These are phyloP conservation scores for Mus spicilegus DNA, from an alignment of 2,113 vertebrate species.

Conservation along the genomic window DNA sequence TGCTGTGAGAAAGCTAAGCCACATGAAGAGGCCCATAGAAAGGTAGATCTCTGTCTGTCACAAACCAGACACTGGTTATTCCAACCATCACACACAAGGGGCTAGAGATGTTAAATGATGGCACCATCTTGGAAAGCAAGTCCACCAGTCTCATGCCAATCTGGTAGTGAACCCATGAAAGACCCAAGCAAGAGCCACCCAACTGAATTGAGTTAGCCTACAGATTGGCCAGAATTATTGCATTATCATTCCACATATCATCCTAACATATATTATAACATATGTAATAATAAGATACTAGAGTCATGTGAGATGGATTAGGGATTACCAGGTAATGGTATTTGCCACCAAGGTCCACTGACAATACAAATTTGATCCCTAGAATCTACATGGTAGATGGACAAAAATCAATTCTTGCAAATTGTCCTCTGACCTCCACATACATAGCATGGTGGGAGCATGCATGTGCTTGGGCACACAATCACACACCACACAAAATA, in stretches of 20 bases:
- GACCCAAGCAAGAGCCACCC: background rate
- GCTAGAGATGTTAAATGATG: background rate
- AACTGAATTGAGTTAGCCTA: background rate
- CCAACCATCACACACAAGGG: background rate
- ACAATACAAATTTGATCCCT: background rate
- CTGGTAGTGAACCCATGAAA: background rate
- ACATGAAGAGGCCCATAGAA: background rate
- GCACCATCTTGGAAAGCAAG: background rate
- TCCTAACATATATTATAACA: background rate
- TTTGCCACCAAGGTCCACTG: background rate
- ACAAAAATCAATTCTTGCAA: background rate
- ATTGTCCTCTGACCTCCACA: background rate
- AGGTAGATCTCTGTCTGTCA: background rate
- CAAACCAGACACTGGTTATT: background rate
- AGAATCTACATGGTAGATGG: background rate
- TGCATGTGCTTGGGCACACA: fast-evolving
- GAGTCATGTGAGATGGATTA: too few relatives aligned
- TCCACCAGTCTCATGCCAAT: background rate
- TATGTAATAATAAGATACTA: background rate
- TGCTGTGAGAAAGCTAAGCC: background rate
- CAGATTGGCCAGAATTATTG: background rate
- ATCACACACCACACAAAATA: background rate
- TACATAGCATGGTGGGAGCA: fast-evolving
- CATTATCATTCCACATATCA: background rate
- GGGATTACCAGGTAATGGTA: background rate